phyloP scores from a whole-genome alignment of 2,113 vertebrate genomes.

The Hylia prasina region DNA sequence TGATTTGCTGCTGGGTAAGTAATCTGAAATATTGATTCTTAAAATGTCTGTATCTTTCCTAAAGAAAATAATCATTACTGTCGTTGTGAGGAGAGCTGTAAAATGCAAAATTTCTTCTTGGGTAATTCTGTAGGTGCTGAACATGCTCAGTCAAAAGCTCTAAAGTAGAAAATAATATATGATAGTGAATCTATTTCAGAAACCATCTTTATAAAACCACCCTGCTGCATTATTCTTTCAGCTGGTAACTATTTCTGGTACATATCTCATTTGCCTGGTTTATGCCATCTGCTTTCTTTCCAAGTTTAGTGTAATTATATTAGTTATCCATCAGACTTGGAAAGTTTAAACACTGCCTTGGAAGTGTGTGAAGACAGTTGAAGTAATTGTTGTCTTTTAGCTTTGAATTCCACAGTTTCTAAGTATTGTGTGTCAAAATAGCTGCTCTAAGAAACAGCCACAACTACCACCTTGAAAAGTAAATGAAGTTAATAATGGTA shows the following conservation, averaged over 20 bases:
- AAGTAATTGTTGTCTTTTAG: conserved; percentile 24
- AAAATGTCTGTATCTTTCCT: conserved; percentile 10
- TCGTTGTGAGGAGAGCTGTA: conserved; percentile 31
- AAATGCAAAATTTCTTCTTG: neutral
- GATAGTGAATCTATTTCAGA: neutral
- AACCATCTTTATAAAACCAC: neutral
- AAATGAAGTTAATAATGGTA: conserved; percentile 65
- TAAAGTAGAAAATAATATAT: neutral
- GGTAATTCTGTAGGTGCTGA: neutral
- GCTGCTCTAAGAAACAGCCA: conserved; percentile 12
- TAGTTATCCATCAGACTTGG: conserved; percentile 34
- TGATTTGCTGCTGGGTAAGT: neutral
- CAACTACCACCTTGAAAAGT: conserved; percentile 24
- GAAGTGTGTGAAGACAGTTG: conserved; percentile 19
- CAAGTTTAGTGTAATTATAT: conserved; percentile 48
- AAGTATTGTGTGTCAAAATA: neutral
- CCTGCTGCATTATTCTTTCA: neutral
- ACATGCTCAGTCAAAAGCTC: neutral
- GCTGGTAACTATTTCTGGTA: conserved; percentile 22
- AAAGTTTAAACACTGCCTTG: conserved; percentile 38
- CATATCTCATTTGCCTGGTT: conserved; percentile 31
- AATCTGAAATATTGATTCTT: conserved; percentile 2
- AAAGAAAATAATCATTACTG: conserved; percentile 37
- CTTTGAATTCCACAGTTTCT: neutral
- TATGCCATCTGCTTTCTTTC: conserved; percentile 59